phyloP scores from a whole-genome alignment of 2,797 vertebrate genomes.

The Garrulus glandarius region DNA sequence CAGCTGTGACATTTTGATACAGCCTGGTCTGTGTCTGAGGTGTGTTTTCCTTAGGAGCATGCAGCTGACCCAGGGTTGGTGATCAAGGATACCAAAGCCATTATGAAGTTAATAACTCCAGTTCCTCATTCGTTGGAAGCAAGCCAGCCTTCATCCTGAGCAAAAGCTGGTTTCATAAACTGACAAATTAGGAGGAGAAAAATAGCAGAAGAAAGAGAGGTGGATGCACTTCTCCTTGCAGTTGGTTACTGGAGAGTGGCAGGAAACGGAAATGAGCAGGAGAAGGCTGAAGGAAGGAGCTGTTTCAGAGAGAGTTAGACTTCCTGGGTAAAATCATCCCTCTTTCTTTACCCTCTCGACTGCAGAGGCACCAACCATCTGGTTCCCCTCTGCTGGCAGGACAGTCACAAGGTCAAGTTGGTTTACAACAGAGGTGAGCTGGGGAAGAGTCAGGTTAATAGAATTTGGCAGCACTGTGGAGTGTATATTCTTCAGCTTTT shows the following conservation, averaged over 20 bases:
- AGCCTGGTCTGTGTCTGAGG: neutral
- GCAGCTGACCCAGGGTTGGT: neutral
- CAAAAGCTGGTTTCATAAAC: neutral
- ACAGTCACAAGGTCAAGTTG: neutral
- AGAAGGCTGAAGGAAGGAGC: neutral
- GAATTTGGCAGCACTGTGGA: neutral
- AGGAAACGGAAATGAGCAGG: neutral
- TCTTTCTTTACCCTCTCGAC: neutral
- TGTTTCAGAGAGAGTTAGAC: neutral
- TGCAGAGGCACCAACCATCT: neutral
- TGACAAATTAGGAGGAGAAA: neutral
- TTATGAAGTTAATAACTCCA: neutral
- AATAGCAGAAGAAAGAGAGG: neutral
- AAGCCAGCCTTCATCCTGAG: neutral
- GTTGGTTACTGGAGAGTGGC: neutral
- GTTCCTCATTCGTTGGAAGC: neutral
- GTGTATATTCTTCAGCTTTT: conserved; percentile 26
- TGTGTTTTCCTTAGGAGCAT: neutral
- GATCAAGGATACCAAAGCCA: neutral
- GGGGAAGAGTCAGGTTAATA: neutral
- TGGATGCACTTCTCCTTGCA: neutral
- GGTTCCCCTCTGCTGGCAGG: neutral
- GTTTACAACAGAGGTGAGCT: neutral
- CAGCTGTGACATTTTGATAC: fast-evolving
- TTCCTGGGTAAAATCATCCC: neutral